Base-by-base conservation (phyloP, 30 jellyfish, hydroid and myxozoan species). In the Catostylus mosaicus region DNA sequence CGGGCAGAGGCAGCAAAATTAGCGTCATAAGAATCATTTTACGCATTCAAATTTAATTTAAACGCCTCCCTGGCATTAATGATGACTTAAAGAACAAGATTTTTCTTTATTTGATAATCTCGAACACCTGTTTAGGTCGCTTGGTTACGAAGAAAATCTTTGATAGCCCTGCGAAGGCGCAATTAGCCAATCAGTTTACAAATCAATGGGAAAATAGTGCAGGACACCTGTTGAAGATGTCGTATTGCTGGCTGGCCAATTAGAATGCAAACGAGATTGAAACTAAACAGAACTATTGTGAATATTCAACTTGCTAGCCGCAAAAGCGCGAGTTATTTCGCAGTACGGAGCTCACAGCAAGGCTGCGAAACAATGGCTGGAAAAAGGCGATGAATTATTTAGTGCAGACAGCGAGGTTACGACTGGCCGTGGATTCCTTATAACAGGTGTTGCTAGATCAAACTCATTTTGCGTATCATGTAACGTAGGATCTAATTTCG, bases 381-480 rank as follows among this genome's bases (percentile, higher is more conserved):
- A n/a, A 59, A 75, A 46, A 75, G 70, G 60, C 63, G n/a, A 78
- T 78, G 82, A 78, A 78, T 78, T 0, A 78, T 78, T 76, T 75
- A 78, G 63, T 14, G 57, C 73, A 23, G 82, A 66, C 89, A 67
- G 74, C 64, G 78, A 78, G 81, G 73, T 43, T 74, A 35, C 40
- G 43, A 27, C 54, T 67, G 69, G 61, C 79, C 45, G 62, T 27
- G 52, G 72, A 67, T 64, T 45, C 59, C 80, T 29, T 33, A 9
- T 46, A 80, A 80, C 90, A 80, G 90, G 90, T 80, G 90, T 80
- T 80, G 83, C 27, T 23, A 30, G 32, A 57, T 20, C 34, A 77
- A 30, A 32, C 46, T 30, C 77, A 73, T 45, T 23, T 63, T 50
- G 48, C 73, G 90, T 67, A 80, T 80, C 90, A 36, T 19, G 88